Conservation (phyloP, 2,888 invertebrate genomes). For the Copidosoma aretas region DNA sequence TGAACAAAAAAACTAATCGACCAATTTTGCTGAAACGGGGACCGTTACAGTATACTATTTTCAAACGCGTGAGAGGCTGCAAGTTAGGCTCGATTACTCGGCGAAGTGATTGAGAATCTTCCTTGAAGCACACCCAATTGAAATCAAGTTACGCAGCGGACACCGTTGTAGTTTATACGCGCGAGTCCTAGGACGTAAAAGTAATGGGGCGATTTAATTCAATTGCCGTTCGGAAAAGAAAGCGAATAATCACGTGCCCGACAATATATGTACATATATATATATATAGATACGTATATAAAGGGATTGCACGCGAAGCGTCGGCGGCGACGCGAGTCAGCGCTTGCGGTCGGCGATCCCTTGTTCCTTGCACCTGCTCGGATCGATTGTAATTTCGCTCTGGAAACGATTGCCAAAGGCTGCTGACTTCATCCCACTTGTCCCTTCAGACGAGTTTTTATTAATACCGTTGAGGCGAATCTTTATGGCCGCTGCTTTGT, state of each 20-base stretch:
- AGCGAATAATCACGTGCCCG: not conserved
- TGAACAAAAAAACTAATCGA: too few species aligned
- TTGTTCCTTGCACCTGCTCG: constrained; percentile 43
- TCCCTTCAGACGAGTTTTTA: constrained; percentile 41
- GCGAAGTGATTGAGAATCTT: too few species aligned
- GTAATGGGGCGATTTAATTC: constrained; percentile 23
- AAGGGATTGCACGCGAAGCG: too few species aligned
- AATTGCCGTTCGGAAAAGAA: constrained; percentile 18
- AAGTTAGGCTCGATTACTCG: too few species aligned
- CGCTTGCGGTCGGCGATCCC: constrained; percentile 33
- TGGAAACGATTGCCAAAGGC: constrained; percentile 41
- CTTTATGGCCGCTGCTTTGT: not conserved
- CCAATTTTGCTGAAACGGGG: too few species aligned
- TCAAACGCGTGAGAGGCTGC: too few species aligned
- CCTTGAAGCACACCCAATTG: too few species aligned
- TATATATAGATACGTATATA: too few species aligned
- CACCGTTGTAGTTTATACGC: constrained; percentile 16
- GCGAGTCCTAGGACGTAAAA: constrained; percentile 5
- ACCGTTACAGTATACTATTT: too few species aligned
- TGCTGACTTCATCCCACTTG: constrained; percentile 38
- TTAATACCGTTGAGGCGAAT: constrained; percentile 39
- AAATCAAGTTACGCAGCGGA: constrained; percentile 4
- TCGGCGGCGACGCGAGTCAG: constrained; percentile 8
- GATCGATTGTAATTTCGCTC: constrained; percentile 48
- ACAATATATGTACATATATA: too few species aligned